phyloP scores from a whole-genome alignment of 2,113 vertebrate species.

The Solenodon paradoxus region DNA sequence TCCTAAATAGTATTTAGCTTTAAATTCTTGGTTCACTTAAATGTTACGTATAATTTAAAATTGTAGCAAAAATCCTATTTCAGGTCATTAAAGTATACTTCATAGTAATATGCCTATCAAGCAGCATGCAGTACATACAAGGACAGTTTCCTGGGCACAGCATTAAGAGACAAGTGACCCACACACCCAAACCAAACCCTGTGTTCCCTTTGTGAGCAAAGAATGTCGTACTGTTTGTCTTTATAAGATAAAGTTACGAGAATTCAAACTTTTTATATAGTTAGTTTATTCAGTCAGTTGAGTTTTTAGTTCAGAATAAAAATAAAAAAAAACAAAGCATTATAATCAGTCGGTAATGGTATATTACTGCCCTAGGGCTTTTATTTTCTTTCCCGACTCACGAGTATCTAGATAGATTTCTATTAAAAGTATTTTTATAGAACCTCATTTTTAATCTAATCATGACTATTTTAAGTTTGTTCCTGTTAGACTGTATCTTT shows the following conservation, averaged over 20 bases:
- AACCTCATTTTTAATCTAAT: neutral
- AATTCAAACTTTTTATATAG: neutral
- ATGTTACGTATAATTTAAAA: neutral
- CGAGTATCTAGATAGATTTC: neutral
- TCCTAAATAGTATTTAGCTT: neutral
- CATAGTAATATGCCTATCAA: neutral
- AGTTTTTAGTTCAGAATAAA: conserved; percentile 14
- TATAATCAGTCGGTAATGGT: neutral
- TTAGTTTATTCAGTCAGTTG: conserved; percentile 3
- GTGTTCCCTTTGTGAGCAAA: neutral
- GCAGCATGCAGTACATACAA: neutral
- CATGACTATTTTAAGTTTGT: neutral
- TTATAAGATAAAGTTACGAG: neutral
- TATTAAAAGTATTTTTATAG: neutral
- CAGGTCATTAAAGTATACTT: neutral
- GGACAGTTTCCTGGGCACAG: neutral
- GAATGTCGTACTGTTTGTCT: neutral
- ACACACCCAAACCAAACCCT: neutral
- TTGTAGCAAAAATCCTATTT: neutral
- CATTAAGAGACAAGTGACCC: neutral
- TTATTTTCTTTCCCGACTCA: neutral
- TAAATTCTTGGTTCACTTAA: neutral
- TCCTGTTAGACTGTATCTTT: neutral
- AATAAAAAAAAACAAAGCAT: neutral
- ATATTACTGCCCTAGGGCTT: neutral